Conservation (phyloP, 2,113 vertebrate genomes). For the Paracanthobrama guichenoti region DNA sequence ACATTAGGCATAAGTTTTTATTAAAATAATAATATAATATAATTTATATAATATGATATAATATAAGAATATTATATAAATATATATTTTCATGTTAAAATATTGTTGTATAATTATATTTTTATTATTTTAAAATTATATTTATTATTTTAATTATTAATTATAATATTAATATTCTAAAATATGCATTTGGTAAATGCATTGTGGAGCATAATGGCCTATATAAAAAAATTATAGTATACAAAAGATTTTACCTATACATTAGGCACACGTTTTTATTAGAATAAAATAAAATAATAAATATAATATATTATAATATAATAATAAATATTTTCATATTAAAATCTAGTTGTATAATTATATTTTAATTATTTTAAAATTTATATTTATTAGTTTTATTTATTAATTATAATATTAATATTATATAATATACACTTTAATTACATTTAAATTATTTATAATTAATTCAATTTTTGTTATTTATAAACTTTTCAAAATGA, state of each 20-base stretch:
- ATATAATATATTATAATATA: slow-evolving; percentile 1
- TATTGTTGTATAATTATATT: too few relatives aligned
- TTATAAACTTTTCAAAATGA: too few relatives aligned
- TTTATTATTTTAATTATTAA: background rate
- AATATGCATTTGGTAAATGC: too few relatives aligned
- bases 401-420: background rate
- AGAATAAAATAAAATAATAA: background rate
- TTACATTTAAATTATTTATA: background rate
- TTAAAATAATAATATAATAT: background rate
- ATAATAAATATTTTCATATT: background rate
- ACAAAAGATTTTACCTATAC: too few relatives aligned
- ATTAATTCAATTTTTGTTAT: background rate
- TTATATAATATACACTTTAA: background rate
- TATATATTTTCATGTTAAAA: too few relatives aligned
- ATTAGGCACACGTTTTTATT: too few relatives aligned
- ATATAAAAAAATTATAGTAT: too few relatives aligned
- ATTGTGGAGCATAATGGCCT: too few relatives aligned
- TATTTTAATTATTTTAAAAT: too few relatives aligned
- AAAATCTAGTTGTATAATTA: background rate
- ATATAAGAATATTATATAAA: background rate
- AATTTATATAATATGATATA: background rate
- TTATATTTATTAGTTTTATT: too few relatives aligned
- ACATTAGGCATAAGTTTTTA: background rate
- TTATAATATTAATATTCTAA: too few relatives aligned
- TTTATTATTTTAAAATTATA: too few relatives aligned